These are phyloP conservation scores for Drosophila affinis DNA, from an alignment of 2,888 invertebrate species.

Conservation along the genomic window DNA sequence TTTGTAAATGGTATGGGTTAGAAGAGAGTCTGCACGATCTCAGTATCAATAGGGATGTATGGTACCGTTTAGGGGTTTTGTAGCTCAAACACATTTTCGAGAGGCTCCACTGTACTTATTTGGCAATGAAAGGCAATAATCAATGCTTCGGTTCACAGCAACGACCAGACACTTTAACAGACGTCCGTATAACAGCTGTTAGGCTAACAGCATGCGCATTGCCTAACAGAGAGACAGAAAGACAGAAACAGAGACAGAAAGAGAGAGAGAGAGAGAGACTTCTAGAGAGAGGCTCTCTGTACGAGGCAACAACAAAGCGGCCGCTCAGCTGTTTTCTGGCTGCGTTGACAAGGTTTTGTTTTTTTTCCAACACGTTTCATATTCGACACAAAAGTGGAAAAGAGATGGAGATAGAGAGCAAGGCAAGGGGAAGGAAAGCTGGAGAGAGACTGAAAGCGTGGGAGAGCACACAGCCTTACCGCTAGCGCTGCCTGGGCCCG, in stretches of 20 bases:
- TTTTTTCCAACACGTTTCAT: constrained; percentile 49
- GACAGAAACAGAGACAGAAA: constrained; percentile 1
- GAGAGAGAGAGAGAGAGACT: constrained; percentile 4
- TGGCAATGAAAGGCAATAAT: constrained; percentile 53
- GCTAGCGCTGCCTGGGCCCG: constrained; percentile 54
- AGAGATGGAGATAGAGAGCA: constrained; percentile 24
- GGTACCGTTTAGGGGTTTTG: too few relatives aligned
- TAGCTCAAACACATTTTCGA: not conserved
- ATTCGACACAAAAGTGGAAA: constrained; percentile 17
- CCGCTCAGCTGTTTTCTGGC: constrained; percentile 72
- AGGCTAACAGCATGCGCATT: constrained; percentile 50
- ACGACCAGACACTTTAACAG: constrained; percentile 28
- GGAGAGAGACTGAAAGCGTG: constrained; percentile 23
- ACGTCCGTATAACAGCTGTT: constrained; percentile 17
- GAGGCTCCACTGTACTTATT: constrained; percentile 19
- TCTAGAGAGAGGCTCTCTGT: constrained; percentile 6
- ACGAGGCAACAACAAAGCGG: constrained; percentile 35
- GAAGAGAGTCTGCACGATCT: not conserved
- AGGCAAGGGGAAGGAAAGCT: constrained; percentile 5
- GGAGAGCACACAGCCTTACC: constrained; percentile 41
- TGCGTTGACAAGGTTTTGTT: constrained; percentile 78
- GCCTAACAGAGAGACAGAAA: constrained; percentile 4
- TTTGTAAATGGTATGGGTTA: too few relatives aligned
- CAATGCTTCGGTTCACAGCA: constrained; percentile 46
- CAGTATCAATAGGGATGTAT: too few relatives aligned